Conservation (phyloP, 2,888 invertebrate genomes). For the Drosophila gaucha region DNA sequence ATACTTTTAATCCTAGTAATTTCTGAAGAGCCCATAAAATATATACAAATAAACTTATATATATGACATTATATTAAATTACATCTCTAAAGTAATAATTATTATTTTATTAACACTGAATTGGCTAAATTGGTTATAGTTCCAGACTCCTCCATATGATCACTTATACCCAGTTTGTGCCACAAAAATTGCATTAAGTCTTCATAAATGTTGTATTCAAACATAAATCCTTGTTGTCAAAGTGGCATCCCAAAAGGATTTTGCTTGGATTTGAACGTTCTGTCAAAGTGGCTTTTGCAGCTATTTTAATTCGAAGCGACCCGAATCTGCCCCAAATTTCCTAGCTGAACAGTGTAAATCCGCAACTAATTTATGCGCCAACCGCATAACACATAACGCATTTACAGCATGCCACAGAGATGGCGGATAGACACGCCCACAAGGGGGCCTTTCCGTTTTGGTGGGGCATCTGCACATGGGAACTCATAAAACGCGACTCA, state of each 20-base stretch:
- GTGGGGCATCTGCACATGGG: slow-evolving; percentile 10
- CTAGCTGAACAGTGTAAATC: slow-evolving; percentile 52
- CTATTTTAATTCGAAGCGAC: slow-evolving; percentile 11
- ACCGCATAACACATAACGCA: slow-evolving; percentile 38
- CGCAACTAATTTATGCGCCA: slow-evolving; percentile 60
- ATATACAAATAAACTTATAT: not conserved
- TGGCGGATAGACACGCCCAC: not conserved
- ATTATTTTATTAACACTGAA: too few relatives aligned
- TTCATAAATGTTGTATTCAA: not conserved
- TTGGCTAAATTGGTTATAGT: too few relatives aligned
- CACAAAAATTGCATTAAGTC: not conserved
- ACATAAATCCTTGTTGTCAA: not conserved
- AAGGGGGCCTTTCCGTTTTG: not conserved
- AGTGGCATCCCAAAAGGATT: slow-evolving; percentile 1
- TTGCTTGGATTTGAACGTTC: slow-evolving; percentile 5
- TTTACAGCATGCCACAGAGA: slow-evolving; percentile 33
- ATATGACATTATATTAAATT: too few relatives aligned
- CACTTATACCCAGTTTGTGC: not conserved
- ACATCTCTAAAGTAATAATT: too few relatives aligned
- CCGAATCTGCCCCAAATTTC: slow-evolving; percentile 7
- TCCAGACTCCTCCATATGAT: not conserved
- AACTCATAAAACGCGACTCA: slow-evolving; percentile 51
- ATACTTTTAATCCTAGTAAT: too few relatives aligned
- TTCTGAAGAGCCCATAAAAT: not conserved
- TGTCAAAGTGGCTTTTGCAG: slow-evolving; percentile 10